phyloP scores from a whole-genome alignment of 2,113 vertebrate species.

The Stigmatopora nigra region DNA sequence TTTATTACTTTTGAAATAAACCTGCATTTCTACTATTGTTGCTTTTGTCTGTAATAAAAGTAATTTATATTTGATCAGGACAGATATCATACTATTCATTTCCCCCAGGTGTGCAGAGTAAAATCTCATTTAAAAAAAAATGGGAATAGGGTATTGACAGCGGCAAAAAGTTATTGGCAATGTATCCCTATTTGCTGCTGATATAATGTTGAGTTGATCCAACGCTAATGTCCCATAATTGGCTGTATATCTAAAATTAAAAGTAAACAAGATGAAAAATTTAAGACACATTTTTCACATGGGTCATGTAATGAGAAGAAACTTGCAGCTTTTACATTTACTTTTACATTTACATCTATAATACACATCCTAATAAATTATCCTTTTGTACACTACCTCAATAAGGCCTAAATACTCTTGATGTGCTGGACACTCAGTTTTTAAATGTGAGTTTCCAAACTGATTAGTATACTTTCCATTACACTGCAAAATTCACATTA shows the following conservation, averaged over 20 bases:
- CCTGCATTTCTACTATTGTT: too few relatives aligned
- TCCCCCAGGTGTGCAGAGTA: too few relatives aligned
- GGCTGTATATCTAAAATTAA: background rate
- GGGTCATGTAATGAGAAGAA: background rate
- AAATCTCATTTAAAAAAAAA: too few relatives aligned
- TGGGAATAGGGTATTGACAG: too few relatives aligned
- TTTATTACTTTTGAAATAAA: too few relatives aligned
- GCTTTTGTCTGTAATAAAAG: too few relatives aligned
- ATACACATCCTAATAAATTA: background rate
- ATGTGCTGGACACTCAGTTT: background rate
- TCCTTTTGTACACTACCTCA: background rate
- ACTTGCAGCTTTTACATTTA: background rate
- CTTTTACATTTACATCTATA: background rate
- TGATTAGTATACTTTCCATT: background rate
- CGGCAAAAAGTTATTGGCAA: too few relatives aligned
- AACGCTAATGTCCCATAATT: background rate
- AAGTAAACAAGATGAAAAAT: background rate
- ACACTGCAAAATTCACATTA: background rate
- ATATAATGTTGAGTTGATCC: constrained; percentile 3
- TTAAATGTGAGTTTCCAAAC: background rate
- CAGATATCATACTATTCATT: too few relatives aligned
- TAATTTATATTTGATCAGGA: too few relatives aligned
- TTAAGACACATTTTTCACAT: background rate
- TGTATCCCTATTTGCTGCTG: background rate
- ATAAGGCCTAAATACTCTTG: background rate